Evolutionary conservation across 1,140 invertebrate genomes (phyloP).

Genomic region (Lepidurus packardi): DNA sequence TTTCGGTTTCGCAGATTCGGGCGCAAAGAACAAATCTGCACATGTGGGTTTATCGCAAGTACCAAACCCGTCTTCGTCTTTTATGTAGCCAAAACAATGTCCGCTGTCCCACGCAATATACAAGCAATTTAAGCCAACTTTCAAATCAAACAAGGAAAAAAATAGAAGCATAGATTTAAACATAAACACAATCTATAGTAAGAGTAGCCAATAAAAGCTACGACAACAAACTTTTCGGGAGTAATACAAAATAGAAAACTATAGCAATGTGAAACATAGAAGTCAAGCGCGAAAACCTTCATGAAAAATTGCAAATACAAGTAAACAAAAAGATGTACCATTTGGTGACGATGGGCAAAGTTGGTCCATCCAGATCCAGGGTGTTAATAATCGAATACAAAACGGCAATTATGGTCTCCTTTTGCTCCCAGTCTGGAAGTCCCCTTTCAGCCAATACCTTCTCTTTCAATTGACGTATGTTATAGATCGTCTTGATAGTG

Average conservation of each 20-base stretch:
- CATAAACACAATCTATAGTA: too few relatives aligned
- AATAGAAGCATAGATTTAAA: too few relatives aligned
- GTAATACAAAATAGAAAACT: too few relatives aligned
- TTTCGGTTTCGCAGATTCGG: not conserved
- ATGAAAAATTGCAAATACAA: not conserved
- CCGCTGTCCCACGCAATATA: not conserved
- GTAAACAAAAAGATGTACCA: not conserved
- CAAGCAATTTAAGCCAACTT: too few relatives aligned
- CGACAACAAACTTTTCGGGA: too few relatives aligned
- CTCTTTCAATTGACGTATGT: constrained; percentile 4
- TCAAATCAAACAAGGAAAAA: too few relatives aligned
- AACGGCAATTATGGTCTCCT: not conserved
- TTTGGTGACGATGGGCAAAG: not conserved
- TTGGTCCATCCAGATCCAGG: not conserved
- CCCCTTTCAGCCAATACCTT: not conserved
- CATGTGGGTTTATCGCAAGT: not conserved
- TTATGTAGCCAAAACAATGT: not conserved
- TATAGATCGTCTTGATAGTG: not conserved
- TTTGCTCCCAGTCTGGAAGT: not conserved
- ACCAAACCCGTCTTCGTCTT: not conserved
- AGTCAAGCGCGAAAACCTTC: not conserved
- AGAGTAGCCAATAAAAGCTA: too few relatives aligned
- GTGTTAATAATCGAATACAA: not conserved
- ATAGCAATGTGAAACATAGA: too few relatives aligned
- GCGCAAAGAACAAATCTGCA: not conserved